Conservation (phyloP, 1,140 invertebrate genomes). For the Venturia canescens region DNA sequence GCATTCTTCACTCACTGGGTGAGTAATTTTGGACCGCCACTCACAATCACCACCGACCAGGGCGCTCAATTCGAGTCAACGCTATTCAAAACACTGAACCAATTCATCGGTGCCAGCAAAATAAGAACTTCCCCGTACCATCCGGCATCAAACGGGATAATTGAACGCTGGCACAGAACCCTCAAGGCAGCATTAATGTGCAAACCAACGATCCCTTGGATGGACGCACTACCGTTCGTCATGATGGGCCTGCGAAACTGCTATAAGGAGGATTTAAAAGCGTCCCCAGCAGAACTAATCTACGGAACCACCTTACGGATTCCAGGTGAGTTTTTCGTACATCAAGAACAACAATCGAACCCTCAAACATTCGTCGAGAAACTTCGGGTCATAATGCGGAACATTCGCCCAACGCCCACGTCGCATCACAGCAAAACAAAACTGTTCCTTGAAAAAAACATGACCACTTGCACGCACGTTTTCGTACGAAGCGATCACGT, state of each 20-base stretch:
- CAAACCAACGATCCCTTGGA: neutral
- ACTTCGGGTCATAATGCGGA: constrained; percentile 43
- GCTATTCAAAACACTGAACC: too few relatives aligned
- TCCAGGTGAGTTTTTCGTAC: constrained; percentile 68
- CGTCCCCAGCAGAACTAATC: constrained; percentile 54
- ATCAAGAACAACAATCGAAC: neutral
- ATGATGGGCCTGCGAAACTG: neutral
- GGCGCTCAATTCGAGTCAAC: constrained; percentile 14
- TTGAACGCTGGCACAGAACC: constrained; percentile 12
- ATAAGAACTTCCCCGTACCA: neutral
- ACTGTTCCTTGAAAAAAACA: constrained; percentile 46
- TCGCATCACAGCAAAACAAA: constrained; percentile 50
- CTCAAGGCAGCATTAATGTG: neutral
- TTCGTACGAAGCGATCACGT: constrained; percentile 49
- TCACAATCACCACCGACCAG: constrained; percentile 14
- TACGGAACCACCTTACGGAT: constrained; percentile 60
- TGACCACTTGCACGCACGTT: constrained; percentile 53
- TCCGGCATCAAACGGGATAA: constrained; percentile 16
- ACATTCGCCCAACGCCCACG: constrained; percentile 49
- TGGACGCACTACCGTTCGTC: neutral
- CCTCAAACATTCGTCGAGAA: constrained; percentile 49
- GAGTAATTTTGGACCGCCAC: neutral
- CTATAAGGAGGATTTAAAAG: constrained; percentile 23
- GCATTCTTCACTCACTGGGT: neutral
- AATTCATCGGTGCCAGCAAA: neutral